These are phyloP conservation scores for Sapayoa aenigma DNA, from an alignment of 2,113 vertebrate genomes.

Conservation along the genomic window DNA sequence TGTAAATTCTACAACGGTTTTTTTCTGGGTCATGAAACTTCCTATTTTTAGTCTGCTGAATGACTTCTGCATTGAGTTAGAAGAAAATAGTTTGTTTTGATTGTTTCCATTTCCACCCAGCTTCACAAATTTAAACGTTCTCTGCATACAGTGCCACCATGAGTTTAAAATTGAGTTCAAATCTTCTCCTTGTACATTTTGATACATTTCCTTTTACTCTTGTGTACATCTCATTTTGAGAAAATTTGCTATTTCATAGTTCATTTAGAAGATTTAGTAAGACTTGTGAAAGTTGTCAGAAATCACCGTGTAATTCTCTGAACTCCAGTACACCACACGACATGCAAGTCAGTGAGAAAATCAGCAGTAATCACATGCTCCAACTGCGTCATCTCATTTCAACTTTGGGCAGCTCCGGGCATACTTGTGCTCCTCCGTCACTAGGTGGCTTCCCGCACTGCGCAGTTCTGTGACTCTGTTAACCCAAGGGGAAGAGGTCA, in stretches of 20 bases:
- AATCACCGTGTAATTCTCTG: neutral
- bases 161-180: neutral
- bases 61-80: neutral
- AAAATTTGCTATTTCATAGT: neutral
- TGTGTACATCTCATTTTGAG: neutral
- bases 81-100: neutral
- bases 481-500: neutral
- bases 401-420: slow-evolving; percentile 17
- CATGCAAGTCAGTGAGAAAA: slow-evolving; percentile 5
- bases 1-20: neutral
- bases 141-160: neutral
- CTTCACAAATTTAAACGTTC: neutral
- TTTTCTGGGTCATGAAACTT: neutral
- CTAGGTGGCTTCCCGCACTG: slow-evolving; percentile 56
- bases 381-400: slow-evolving; percentile 32
- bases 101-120: neutral
- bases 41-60: neutral
- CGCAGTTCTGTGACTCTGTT: neutral
- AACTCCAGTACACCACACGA: neutral
- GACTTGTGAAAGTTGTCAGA: neutral
- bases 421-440: slow-evolving; percentile 33
- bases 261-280: neutral
- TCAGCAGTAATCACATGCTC: slow-evolving; percentile 20
- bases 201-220: neutral
- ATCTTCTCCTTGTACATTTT: neutral